Conservation (phyloP, 2,113 vertebrate species). For the Accipiter cooperii region DNA sequence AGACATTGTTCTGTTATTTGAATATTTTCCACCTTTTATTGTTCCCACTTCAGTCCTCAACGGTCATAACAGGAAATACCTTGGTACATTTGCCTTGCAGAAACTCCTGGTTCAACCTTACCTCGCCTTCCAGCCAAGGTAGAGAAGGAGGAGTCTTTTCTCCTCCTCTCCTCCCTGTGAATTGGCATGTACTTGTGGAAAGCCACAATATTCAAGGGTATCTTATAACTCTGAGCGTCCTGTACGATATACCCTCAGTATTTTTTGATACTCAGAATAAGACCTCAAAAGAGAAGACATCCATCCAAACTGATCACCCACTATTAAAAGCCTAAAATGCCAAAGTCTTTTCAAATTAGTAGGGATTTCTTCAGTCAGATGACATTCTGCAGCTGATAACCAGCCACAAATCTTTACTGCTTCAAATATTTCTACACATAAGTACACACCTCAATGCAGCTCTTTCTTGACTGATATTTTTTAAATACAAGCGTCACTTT, state of each 20-base stretch:
- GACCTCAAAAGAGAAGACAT: neutral
- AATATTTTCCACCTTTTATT: neutral
- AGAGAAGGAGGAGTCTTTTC: neutral
- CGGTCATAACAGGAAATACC: neutral
- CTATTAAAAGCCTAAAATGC: neutral
- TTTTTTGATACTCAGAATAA: neutral
- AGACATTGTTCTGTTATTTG: neutral
- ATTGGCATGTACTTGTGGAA: fast-evolving
- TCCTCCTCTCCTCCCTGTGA: neutral
- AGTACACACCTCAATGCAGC: neutral
- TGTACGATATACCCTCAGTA: neutral
- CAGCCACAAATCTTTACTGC: neutral
- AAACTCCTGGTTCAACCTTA: neutral
- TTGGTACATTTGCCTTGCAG: neutral
- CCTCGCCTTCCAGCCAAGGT: neutral
- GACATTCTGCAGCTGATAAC: neutral
- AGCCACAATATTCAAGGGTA: neutral
- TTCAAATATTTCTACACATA: neutral
- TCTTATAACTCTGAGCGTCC: neutral
- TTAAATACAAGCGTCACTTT: neutral
- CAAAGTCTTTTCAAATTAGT: neutral
- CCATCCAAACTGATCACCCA: neutral
- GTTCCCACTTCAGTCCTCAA: neutral
- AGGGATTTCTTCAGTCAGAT: neutral
- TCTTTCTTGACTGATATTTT: neutral